Percentiles rank a stretch among this genome's conserved stretches.
phyloP scores from a whole-genome alignment of 2,888 invertebrate genomes.

The Acronicta psi region DNA sequence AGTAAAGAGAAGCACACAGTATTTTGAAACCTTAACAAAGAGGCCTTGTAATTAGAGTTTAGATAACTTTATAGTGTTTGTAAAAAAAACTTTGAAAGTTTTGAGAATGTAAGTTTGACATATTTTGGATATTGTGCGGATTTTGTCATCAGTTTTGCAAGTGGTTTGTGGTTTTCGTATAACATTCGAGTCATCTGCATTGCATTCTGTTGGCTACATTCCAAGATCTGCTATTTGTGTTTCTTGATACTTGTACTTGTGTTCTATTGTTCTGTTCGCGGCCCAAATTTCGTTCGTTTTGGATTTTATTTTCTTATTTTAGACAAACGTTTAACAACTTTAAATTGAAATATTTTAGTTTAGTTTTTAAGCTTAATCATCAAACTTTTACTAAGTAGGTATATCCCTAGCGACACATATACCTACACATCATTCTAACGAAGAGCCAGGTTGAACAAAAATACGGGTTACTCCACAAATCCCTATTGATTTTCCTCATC shows the following conservation, averaged over 20 bases:
- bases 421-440: no score
- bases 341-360: no score
- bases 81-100: no score
- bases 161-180: slow-evolving; percentile 42
- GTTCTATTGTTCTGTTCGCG: slow-evolving; percentile 39
- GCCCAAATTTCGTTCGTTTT: slow-evolving; percentile 27
- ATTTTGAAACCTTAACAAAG: slow-evolving; percentile 22
- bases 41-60: background rate
- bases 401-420: no score
- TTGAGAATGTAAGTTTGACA: no score
- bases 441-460: no score
- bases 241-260: slow-evolving; percentile 36
- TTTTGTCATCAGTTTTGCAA: slow-evolving; percentile 43
- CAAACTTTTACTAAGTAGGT: no score
- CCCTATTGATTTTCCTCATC: no score
- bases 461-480: no score
- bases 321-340: no score
- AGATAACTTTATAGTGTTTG: no score
- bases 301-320: slow-evolving; percentile 26
- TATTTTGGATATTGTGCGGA: background rate
- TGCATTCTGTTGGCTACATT: slow-evolving; percentile 37
- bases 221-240: slow-evolving; percentile 44
- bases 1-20: slow-evolving; percentile 57
- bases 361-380: no score
- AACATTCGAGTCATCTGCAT: slow-evolving; percentile 43